These are phyloP conservation scores for Platynereis dumerilii DNA, from an alignment of 2,888 invertebrate genomes.

Conservation along the genomic window DNA sequence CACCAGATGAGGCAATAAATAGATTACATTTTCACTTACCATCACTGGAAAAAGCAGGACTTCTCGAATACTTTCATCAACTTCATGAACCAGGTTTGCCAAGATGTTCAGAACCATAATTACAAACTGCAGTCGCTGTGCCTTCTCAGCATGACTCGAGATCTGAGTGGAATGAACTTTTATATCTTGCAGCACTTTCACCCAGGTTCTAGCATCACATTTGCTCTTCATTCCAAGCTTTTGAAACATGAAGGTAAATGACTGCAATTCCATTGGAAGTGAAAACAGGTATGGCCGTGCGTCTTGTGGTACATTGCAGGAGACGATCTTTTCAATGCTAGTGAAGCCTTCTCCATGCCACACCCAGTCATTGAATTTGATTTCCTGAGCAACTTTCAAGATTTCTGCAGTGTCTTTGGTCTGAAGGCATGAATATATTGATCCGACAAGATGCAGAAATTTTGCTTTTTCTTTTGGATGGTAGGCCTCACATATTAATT, in stretches of 20 bases:
- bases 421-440: conserved; percentile 29
- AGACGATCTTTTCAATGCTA: conserved; percentile 18
- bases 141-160: not conserved
- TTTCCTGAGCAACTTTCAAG: conserved; percentile 3
- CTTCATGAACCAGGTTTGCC: not conserved
- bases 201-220: conserved; percentile 21
- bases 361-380: conserved; percentile 32
- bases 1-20: too few relatives aligned
- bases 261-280: conserved; percentile 34
- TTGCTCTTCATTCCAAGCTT: conserved; percentile 26
- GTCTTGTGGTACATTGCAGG: conserved; percentile 26
- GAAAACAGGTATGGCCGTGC: conserved; percentile 36
- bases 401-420: conserved; percentile 11
- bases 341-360: conserved; percentile 43
- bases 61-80: not conserved
- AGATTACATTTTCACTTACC: too few relatives aligned
- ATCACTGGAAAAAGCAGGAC: not conserved
- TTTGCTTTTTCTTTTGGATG: conserved; percentile 28
- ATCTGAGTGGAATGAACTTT: not conserved
- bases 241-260: conserved; percentile 31
- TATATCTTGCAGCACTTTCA: conserved; percentile 30
- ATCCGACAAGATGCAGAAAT: conserved; percentile 30
- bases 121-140: not conserved
- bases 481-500: conserved; percentile 27
- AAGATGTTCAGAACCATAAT: not conserved